These are phyloP conservation scores for Guaruba guarouba DNA, from an alignment of 2,113 vertebrate genomes.

Conservation along the genomic window DNA sequence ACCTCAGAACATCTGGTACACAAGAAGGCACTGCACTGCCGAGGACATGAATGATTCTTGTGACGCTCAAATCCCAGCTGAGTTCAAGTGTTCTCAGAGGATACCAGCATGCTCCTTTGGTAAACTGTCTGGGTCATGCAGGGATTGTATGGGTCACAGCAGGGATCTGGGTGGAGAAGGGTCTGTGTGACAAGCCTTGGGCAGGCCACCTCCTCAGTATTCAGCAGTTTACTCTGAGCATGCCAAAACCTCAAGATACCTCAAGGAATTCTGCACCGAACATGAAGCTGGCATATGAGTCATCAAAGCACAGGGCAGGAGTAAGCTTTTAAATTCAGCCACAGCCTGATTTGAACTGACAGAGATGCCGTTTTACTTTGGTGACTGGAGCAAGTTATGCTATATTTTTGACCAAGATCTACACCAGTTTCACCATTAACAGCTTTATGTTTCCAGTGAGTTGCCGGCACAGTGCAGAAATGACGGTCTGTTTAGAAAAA, in stretches of 20 bases:
- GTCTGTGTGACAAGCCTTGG: not conserved
- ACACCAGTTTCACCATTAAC: not conserved
- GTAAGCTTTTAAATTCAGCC: not conserved
- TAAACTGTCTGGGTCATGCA: not conserved
- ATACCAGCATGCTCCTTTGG: not conserved
- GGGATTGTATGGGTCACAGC: not conserved
- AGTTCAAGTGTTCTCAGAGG: not conserved
- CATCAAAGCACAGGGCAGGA: not conserved
- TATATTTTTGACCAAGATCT: not conserved
- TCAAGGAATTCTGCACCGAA: not conserved
- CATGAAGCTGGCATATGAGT: conserved; percentile 7
- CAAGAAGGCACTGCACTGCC: not conserved
- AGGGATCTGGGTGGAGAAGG: not conserved
- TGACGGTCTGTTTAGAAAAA: not conserved
- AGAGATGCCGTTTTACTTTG: not conserved
- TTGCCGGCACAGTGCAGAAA: not conserved
- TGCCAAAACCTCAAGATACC: not conserved
- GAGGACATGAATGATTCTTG: not conserved
- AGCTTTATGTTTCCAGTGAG: not conserved
- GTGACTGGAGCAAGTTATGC: not conserved
- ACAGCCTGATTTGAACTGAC: not conserved
- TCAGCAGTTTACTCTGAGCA: not conserved
- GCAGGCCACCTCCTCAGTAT: not conserved
- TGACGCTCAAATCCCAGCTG: accelerated
- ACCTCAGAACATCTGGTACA: not conserved